phyloP scores from a whole-genome alignment of 1,140 invertebrate species.

The Onthophagus taurus region DNA sequence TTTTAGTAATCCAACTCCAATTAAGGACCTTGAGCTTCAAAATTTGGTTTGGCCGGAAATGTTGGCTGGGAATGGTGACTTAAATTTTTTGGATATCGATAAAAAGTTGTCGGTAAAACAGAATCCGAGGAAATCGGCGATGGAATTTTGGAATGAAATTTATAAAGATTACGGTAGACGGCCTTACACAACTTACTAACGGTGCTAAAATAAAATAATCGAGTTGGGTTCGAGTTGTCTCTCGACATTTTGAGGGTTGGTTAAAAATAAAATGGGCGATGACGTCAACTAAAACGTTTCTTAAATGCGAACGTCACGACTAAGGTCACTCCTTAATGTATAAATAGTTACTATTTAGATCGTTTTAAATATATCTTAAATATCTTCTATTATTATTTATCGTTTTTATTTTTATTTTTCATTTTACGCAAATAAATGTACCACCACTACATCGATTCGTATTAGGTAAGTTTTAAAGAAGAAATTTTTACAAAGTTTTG shows the following conservation, averaged over 20 bases:
- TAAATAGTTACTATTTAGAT: too few species aligned
- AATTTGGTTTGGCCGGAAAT: slow-evolving; percentile 4
- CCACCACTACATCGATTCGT: too few species aligned
- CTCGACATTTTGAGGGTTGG: background rate
- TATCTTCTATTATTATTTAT: too few species aligned
- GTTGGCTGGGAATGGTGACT: slow-evolving; percentile 2
- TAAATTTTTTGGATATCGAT: slow-evolving; percentile 8
- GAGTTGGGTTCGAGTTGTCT: background rate
- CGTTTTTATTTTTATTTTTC: too few species aligned
- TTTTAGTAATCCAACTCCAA: slow-evolving; percentile 7
- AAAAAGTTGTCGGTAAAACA: slow-evolving; percentile 1
- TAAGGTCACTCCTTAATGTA: too few species aligned
- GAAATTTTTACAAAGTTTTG: too few species aligned
- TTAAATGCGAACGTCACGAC: too few species aligned
- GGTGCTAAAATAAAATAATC: slow-evolving; percentile 1
- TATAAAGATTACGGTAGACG: slow-evolving; percentile 8
- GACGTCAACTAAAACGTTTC: too few species aligned
- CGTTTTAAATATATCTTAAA: too few species aligned
- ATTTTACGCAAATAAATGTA: too few species aligned
- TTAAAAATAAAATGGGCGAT: too few species aligned
- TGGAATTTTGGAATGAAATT: slow-evolving; percentile 6
- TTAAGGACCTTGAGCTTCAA: slow-evolving; percentile 4
- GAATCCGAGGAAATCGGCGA: slow-evolving; percentile 5
- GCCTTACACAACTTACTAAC: slow-evolving; percentile 8
- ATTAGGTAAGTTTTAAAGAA: too few species aligned